Evolutionary conservation across 30 jellyfish, hydroid and myxozoan species (phyloP).

Genomic region (Morbakka virulenta): DNA sequence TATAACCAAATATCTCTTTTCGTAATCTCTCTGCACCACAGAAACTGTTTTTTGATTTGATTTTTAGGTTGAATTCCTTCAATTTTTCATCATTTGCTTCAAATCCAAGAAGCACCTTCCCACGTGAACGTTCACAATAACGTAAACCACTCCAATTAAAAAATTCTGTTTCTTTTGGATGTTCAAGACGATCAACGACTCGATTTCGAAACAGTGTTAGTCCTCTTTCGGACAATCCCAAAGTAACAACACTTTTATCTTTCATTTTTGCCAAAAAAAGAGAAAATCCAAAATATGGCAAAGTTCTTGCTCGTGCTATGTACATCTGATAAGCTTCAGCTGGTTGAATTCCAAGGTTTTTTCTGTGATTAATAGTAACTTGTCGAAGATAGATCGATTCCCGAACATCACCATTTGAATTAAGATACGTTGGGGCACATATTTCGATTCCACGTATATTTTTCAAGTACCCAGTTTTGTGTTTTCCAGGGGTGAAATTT

Average conservation of each 20-base stretch:
- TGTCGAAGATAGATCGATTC: conserved; percentile 24
- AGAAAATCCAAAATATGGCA: conserved; percentile 41
- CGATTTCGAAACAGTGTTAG: conserved; percentile 40
- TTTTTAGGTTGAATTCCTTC: conserved; percentile 31
- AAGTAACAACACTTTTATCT: conserved; percentile 10
- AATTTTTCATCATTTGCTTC: conserved; percentile 20
- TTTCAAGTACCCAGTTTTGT: conserved; percentile 32
- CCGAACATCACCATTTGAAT: conserved; percentile 28
- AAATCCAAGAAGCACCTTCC: conserved; percentile 53
- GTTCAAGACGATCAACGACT: conserved; percentile 28
- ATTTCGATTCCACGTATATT: conserved; percentile 38
- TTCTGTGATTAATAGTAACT: conserved; percentile 22
- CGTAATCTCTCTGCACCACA: conserved; percentile 50
- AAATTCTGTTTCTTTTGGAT: conserved; percentile 12
- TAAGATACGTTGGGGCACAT: conserved; percentile 47
- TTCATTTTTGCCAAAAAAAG: conserved; percentile 27
- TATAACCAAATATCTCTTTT: conserved; percentile 37
- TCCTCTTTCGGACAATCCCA: conserved; percentile 51
- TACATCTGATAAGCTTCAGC: conserved; percentile 35
- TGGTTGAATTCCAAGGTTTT: conserved; percentile 29
- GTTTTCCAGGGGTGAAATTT: conserved; percentile 23
- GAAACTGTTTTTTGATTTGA: conserved; percentile 34
- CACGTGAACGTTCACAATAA: conserved; percentile 19
- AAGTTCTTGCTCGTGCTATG: conserved; percentile 25
- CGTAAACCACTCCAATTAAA: conserved; percentile 40